Base-by-base conservation (phyloP, 2,797 vertebrate genomes). In the Amniataba percoides region DNA sequence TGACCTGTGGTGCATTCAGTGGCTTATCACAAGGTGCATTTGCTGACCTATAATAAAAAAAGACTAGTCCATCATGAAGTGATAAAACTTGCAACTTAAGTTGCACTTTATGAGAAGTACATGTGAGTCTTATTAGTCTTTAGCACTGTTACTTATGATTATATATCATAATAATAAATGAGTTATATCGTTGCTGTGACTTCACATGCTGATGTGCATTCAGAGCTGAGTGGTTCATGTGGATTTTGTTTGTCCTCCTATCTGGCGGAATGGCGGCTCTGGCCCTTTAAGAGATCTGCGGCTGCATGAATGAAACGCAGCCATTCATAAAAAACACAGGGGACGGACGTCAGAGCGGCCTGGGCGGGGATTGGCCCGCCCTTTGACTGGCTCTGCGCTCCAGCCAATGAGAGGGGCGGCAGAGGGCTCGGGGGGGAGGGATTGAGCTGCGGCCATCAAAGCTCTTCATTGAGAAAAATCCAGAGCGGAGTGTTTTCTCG, bases 241-340 rank as follows among this genome's bases (percentile, higher is more conserved):
- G 15, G 1, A 42, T 53, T 14, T 12, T 52, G 43, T 36, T 36
- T 5, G 51, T 31, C 7, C 51, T 67, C 34, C 14, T n/a, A n/a
- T n/a, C 46, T 58, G 53, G 42, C 23, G 34, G 11, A n/a, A 36
- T 39, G 25, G 62, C 8, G 1, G 62, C 27, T 7, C 71, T 82
- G 87, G 76, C 83, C 76, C 92, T 95, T 95, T 95, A 95, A 95
- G 90, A 86, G 23, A 65, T 62, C 77, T 34, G 65, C 36, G 82
- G 71, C 65, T 84, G 80, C 89, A 92, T 94, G 93, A 95, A 95
- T 95, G 94, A 95, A 95, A 92, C 89, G 89, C 87, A 93, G 87
- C 89, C 94, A 96, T 96, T 95, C 94, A 95, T 95, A 95, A 95
- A 95, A 94, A 93, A 80, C 85, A 77, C 83, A 75, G 42, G 64